Conservation (phyloP, 2,888 invertebrate species). For the Diarsia mendica region DNA sequence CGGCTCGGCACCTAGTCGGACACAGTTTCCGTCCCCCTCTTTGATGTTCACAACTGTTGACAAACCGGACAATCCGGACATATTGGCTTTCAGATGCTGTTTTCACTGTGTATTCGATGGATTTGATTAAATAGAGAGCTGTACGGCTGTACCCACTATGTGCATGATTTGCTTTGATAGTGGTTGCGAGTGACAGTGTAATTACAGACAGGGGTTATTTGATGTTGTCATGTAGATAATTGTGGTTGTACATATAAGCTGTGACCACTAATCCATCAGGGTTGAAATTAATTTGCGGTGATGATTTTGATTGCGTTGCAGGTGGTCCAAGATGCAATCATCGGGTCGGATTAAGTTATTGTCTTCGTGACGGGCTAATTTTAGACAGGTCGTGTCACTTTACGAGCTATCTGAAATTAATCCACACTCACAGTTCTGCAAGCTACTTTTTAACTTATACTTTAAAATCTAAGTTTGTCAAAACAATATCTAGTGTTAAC, state of each 20-base stretch:
- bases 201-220: constrained; percentile 12
- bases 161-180: constrained; percentile 1
- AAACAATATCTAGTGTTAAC: neutral
- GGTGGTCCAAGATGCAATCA: neutral
- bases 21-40: constrained; percentile 23
- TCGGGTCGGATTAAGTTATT: no score
- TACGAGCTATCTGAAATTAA: no score
- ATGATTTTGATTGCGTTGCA: neutral
- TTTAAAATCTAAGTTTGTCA: neutral
- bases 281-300: no score
- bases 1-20: neutral
- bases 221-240: constrained; percentile 18
- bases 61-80: constrained; percentile 41
- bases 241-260: neutral
- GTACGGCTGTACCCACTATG: neutral
- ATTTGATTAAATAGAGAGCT: constrained; percentile 42
- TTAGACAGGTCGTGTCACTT: no score
- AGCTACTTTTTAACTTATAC: neutral
- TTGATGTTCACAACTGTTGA: constrained; percentile 50
- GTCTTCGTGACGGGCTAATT: neutral
- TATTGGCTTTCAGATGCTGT: constrained; percentile 37
- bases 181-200: neutral
- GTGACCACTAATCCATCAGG: neutral
- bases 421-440: neutral
- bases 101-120: constrained; percentile 14